Conservation (phyloP, 2,797 vertebrate genomes). For the Sebastolobus altivelis region DNA sequence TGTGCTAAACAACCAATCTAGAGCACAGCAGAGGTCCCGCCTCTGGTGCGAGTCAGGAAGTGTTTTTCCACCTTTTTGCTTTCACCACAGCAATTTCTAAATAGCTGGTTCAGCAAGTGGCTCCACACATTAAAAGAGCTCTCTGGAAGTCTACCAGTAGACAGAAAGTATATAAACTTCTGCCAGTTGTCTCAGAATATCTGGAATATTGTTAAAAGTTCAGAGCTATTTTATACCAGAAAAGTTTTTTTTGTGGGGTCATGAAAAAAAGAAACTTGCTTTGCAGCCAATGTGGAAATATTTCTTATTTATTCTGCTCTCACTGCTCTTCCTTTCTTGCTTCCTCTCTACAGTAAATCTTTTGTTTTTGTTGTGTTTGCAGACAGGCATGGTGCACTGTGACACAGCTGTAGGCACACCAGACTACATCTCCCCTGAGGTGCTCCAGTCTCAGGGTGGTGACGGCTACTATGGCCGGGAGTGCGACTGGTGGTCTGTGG, state of each 20-base stretch:
- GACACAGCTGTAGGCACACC: constrained; percentile 98
- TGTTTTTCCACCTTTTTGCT: constrained; percentile 62
- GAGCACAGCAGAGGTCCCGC: constrained; percentile 17
- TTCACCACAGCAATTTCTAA: constrained; percentile 59
- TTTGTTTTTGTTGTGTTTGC: constrained; percentile 47
- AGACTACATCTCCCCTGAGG: constrained; percentile 98
- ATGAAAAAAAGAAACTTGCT: not conserved
- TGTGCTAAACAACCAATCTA: constrained; percentile 39
- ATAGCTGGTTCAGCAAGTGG: constrained; percentile 40
- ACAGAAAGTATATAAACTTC: constrained; percentile 1
- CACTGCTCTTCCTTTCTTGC: not conserved
- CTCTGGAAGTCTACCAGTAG: constrained; percentile 13
- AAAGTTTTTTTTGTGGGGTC: not conserved
- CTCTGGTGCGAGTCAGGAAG: constrained; percentile 37
- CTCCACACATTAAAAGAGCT: constrained; percentile 26
- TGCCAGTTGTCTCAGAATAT: not conserved
- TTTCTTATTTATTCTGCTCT: not conserved
- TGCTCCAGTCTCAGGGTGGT: constrained; percentile 95
- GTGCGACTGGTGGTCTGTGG: constrained; percentile 99
- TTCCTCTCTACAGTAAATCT: not conserved
- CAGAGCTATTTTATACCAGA: not conserved
- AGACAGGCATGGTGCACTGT: constrained; percentile 97
- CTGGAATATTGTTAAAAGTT: constrained; percentile 9
- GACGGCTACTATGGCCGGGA: constrained; percentile 94
- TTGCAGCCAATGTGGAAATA: not conserved